Evolutionary conservation across 2,113 vertebrate species (phyloP), one percentile per base, ranked within the genome.

Genomic region (Chionodraco myersi): DNA sequence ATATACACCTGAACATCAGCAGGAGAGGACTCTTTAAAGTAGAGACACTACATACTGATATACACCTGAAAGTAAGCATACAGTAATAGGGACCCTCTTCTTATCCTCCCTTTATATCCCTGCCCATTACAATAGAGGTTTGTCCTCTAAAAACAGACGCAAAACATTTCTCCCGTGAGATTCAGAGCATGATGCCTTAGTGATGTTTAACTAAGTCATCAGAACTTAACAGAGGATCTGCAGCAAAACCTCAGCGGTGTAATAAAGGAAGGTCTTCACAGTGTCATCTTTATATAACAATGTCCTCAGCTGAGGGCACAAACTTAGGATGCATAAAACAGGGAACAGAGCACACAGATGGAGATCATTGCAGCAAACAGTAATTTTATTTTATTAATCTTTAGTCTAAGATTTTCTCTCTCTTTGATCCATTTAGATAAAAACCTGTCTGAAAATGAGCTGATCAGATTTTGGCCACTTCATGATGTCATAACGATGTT

Each of bases 91-190:
- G 26, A 30, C 26, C 26, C 26, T 30, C 26, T 30, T 30, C 26
- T 30, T 30, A 58, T 63, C 49, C 48, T 16, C 11, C 7, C 30
- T n/a, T 65, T 15, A 45, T 41, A 48, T 52, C 21, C 5, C 30
- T 70, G 15, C 1, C 23, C 23, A 4, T 70, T 45, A 71, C 52
- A 57, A 34, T 70, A 69, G 72, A 66, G 67, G 64, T 66, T 30
- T 66, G 15, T 6, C n/a, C 2, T 13, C 84, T 82, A 76, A 83
- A 86, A 89, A 82, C 82, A 86, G 61, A 26, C 52, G 52, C 36
- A 69, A 30, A 63, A 66, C 48, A 0, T 1, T 68, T 63, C 49
- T 52, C 0, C 47, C 15, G 79, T 51, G 48, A 79, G 36, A 66
- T 56, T 82, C 21, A 13, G 16, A 16, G 26, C 34, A 26, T 67